These are phyloP conservation scores for Stigmatopora argus DNA, from an alignment of 2,113 vertebrate genomes.

Conservation along the genomic window DNA sequence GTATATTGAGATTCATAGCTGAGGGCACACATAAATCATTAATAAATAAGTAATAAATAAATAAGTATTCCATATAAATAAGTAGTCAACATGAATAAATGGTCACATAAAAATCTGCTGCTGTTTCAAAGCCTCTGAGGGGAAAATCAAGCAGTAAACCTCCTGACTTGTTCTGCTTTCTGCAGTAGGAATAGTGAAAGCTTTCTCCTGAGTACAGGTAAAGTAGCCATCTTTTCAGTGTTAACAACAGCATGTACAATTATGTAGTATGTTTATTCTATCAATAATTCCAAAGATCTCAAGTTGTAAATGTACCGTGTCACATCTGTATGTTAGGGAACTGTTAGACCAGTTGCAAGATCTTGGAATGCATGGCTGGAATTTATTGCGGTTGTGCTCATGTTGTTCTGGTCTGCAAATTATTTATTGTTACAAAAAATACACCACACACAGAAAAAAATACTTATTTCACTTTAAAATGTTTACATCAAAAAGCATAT, in stretches of 20 bases:
- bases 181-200: conserved; percentile 40
- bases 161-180: conserved; percentile 51
- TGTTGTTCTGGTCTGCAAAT: conserved; percentile 46
- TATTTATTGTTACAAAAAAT: conserved; percentile 25
- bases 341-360: conserved; percentile 51
- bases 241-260: neutral
- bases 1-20: too few species aligned
- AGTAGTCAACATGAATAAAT: too few species aligned
- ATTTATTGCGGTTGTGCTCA: conserved; percentile 49
- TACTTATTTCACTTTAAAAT: conserved; percentile 1
- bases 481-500: too few species aligned
- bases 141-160: conserved; percentile 26
- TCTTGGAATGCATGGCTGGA: conserved; percentile 58
- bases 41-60: too few species aligned
- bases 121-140: conserved; percentile 23
- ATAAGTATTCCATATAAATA: too few species aligned
- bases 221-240: conserved; percentile 17
- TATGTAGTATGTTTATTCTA: neutral
- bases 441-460: conserved; percentile 15
- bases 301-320: conserved; percentile 8
- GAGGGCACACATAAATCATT: too few species aligned
- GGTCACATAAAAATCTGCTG: too few species aligned
- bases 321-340: conserved; percentile 16
- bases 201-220: conserved; percentile 19
- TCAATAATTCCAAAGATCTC: neutral